These are phyloP conservation scores for Litocranius walleri DNA, from an alignment of 2,113 vertebrate species.

Conservation along the genomic window DNA sequence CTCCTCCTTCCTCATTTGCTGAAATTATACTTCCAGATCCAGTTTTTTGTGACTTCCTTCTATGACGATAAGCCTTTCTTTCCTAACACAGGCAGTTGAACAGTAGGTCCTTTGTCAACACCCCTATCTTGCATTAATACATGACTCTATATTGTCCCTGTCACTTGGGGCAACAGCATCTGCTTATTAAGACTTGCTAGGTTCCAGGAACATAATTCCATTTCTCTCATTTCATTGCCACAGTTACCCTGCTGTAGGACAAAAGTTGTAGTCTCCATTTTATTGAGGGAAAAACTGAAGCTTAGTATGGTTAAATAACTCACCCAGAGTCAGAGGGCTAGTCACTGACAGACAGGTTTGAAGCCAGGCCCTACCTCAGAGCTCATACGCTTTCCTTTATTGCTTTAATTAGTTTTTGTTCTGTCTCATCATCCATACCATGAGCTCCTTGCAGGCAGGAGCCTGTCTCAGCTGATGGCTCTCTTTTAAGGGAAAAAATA, in stretches of 20 bases:
- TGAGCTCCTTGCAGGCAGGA: background rate
- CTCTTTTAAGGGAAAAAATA: background rate
- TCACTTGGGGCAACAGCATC: background rate
- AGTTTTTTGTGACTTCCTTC: background rate
- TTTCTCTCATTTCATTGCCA: background rate
- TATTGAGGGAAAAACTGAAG: background rate
- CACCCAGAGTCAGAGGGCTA: background rate
- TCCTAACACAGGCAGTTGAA: background rate
- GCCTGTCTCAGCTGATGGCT: background rate
- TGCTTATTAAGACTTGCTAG: background rate
- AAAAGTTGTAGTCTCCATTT: background rate
- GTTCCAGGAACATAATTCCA: background rate
- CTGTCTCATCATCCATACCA: background rate
- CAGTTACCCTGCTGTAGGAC: background rate
- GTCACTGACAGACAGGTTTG: background rate
- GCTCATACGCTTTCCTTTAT: background rate
- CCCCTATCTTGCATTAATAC: background rate
- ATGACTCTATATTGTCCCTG: background rate
- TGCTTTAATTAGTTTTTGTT: background rate
- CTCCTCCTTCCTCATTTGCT: background rate
- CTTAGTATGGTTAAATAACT: background rate
- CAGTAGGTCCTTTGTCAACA: background rate
- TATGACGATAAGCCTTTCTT: background rate
- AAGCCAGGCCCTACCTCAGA: background rate
- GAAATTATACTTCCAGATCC: background rate